A percentile compares a stretch with the other conserved stretches of the same genome.
Evolutionary conservation across 2,888 invertebrate genomes (phyloP).

Genomic region (Nemurella pictetii): DNA sequence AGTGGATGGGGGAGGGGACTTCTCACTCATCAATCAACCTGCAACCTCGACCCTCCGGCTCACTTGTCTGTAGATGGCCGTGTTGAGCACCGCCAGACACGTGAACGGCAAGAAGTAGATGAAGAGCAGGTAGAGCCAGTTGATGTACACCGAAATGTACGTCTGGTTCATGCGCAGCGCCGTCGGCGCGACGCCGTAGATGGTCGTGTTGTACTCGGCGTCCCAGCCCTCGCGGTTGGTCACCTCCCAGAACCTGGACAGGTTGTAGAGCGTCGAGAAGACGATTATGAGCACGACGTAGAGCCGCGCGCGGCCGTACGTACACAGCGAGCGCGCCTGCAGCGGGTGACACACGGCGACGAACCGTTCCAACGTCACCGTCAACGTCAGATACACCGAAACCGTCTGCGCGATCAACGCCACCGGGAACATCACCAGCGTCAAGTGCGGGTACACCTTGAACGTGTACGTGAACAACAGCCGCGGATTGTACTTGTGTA

Average conservation of each 20-base stretch:
- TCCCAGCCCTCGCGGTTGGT: constrained; percentile 78
- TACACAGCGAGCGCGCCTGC: constrained; percentile 85
- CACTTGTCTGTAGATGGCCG: constrained; percentile 86
- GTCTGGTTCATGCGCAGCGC: constrained; percentile 67
- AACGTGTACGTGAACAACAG: constrained; percentile 76
- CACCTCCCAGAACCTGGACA: constrained; percentile 79
- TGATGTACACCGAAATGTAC: constrained; percentile 86
- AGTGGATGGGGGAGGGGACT: too few species aligned
- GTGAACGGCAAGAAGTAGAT: constrained; percentile 93
- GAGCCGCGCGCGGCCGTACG: constrained; percentile 80
- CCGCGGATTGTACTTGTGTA: constrained; percentile 77
- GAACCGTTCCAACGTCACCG: constrained; percentile 91
- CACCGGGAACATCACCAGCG: constrained; percentile 78
- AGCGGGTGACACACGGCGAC: constrained; percentile 92
- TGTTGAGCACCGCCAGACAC: constrained; percentile 85
- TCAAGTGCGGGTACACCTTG: constrained; percentile 74
- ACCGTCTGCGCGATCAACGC: constrained; percentile 89
- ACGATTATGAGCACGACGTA: constrained; percentile 82
- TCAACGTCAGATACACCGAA: constrained; percentile 84
- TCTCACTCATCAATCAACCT: too few species aligned
- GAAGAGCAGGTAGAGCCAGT: constrained; percentile 92
- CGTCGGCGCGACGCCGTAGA: constrained; percentile 74
- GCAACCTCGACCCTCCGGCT: constrained; percentile 47
- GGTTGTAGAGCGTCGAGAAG: constrained; percentile 83
- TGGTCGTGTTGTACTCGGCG: constrained; percentile 58